Conservation (phyloP, 2,888 invertebrate species). For the Ormyrus pomaceus region DNA sequence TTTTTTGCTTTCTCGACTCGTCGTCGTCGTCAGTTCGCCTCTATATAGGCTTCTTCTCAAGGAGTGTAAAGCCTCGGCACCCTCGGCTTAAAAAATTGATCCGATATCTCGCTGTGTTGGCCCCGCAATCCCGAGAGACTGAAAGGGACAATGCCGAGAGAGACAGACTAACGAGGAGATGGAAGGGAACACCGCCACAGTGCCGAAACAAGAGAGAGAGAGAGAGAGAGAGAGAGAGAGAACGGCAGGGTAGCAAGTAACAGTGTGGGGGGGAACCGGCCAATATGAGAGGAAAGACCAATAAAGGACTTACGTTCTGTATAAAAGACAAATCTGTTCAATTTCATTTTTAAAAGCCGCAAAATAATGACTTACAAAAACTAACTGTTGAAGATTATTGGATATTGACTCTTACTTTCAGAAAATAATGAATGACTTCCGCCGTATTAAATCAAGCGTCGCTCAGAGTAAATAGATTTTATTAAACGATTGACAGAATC, state of each 20-base stretch:
- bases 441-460: no score
- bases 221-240: constrained; percentile 50
- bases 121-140: constrained; percentile 70
- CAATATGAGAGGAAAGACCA: constrained; percentile 49
- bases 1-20: constrained; percentile 13
- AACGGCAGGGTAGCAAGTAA: neutral
- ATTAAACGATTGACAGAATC: no score
- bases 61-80: constrained; percentile 73
- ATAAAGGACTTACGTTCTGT: constrained; percentile 54
- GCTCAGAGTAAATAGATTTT: no score
- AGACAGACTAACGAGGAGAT: constrained; percentile 56
- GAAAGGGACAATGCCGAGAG: constrained; percentile 71
- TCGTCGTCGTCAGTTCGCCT: constrained; percentile 28
- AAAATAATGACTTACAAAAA: constrained; percentile 47
- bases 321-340: constrained; percentile 44
- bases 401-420: neutral
- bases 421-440: no score
- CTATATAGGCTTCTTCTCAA: constrained; percentile 47
- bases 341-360: constrained; percentile 46
- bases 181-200: constrained; percentile 10
- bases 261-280: constrained; percentile 55
- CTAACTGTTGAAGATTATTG: constrained; percentile 2
- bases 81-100: constrained; percentile 76
- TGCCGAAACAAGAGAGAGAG: constrained; percentile 29
- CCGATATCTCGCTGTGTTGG: constrained; percentile 75